These are phyloP conservation scores for Diorhabda elongata DNA, from an alignment of 1,140 invertebrate species.

Conservation along the genomic window DNA sequence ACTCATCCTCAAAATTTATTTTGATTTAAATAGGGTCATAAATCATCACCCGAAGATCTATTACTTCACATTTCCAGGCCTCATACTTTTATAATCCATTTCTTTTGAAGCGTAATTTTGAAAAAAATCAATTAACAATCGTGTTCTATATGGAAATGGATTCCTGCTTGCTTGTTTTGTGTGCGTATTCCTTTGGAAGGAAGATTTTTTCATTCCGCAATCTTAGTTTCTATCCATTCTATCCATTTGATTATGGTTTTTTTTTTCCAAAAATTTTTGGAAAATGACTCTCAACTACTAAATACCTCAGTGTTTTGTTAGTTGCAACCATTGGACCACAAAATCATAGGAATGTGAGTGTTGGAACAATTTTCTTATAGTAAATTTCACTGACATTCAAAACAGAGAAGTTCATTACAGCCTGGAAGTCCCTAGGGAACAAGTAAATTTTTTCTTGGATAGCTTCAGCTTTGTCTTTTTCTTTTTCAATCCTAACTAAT, in stretches of 20 bases:
- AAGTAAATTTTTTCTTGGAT: constrained; percentile 21
- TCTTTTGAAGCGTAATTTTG: too few relatives aligned
- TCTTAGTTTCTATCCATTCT: constrained; percentile 22
- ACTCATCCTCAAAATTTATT: too few relatives aligned
- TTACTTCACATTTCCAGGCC: too few relatives aligned
- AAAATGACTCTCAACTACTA: constrained; percentile 38
- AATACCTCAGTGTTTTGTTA: constrained; percentile 42
- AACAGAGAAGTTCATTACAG: constrained; percentile 42
- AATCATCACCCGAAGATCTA: too few relatives aligned
- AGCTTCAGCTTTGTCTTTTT: constrained; percentile 29
- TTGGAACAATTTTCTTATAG: constrained; percentile 41
- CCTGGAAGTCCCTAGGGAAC: constrained; percentile 43
- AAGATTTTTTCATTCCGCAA: neutral
- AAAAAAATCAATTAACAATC: too few relatives aligned
- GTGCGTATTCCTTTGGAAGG: neutral
- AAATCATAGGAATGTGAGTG: constrained; percentile 7
- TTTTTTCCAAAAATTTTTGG: constrained; percentile 47
- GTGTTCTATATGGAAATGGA: neutral
- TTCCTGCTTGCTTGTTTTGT: neutral
- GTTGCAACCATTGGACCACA: constrained; percentile 10
- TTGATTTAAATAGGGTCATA: too few relatives aligned
- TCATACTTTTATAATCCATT: too few relatives aligned
- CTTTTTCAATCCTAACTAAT: constrained; percentile 29
- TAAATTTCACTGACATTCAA: constrained; percentile 45
- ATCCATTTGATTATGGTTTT: constrained; percentile 50